These are phyloP conservation scores for Trichogramma dendrolimi DNA, from an alignment of 2,888 invertebrate genomes.

Conservation along the genomic window DNA sequence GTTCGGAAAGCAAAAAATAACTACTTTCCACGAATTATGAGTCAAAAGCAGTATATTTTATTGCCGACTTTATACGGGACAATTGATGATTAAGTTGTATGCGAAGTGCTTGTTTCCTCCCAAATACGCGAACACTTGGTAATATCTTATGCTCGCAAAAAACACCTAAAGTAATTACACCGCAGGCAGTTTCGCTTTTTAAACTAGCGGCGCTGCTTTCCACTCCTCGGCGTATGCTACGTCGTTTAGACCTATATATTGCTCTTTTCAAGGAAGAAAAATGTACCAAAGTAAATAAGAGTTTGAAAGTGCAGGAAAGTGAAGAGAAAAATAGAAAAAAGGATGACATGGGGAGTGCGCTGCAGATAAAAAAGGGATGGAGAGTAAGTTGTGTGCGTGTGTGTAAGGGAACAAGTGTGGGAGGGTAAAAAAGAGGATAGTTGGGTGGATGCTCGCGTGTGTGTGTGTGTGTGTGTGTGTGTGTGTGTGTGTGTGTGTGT, in stretches of 20 bases:
- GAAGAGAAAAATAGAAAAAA: conserved; percentile 11
- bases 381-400: too few relatives aligned
- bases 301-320: conserved; percentile 7
- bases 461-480: too few relatives aligned
- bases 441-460: too few relatives aligned
- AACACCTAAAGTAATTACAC: background rate
- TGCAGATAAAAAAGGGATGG: too few relatives aligned
- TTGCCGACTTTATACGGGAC: too few relatives aligned
- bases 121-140: background rate
- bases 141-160: background rate
- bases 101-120: background rate
- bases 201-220: background rate
- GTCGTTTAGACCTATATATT: background rate
- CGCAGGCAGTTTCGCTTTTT: background rate
- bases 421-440: too few relatives aligned
- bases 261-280: conserved; percentile 3
- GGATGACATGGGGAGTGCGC: background rate
- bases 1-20: too few relatives aligned
- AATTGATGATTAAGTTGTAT: too few relatives aligned
- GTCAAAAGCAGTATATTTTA: too few relatives aligned
- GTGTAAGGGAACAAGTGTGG: too few relatives aligned
- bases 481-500: too few relatives aligned
- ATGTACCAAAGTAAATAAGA: conserved; percentile 14
- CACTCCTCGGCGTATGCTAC: background rate
- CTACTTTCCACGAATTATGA: too few relatives aligned